Base-by-base conservation (phyloP, 2,797 vertebrate genomes). In the Pseudochirops cupreus region DNA sequence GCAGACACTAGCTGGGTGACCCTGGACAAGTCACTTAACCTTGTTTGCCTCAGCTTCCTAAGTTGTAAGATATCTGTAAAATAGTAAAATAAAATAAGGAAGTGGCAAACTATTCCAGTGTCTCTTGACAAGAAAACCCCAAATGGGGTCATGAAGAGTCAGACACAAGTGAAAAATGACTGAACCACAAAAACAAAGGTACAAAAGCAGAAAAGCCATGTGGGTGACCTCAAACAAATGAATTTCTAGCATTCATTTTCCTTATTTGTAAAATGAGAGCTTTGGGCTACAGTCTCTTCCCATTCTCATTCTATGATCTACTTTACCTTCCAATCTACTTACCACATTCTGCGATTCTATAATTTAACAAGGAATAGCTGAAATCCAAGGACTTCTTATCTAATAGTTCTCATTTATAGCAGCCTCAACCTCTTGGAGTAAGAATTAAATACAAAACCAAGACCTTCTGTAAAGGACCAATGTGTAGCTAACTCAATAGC, bases 321-420 rank as follows among this genome's bases (percentile, higher is more conserved):
- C 24, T 4, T 62, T 1, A 62, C 31, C 13, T 62, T 16, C 59
- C 5, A 67, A 54, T 52, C 28, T 5, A 31, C 1, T 5, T 82
- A 21, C 31, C 26, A 54, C 28, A 90, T 90, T 90, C 46, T 33
- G 26, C 31, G 26, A 52, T 53, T 90, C 53, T 53, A 1, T 31
- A 28, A 90, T 54, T 54, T 54, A 90, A 53, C 4, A 13, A 4
- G 24, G 46, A 90, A 29, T 50, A 29, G 12, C 11, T 54, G 24
- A 11, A 53, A 53, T 26, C 50, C 52, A 52, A 54, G 89, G 50
- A 31, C 10, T 54, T 46, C n/a, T 90, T 39, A 90, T 29, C 14
- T 54, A 52, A 5, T 54, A 54, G 89, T 54, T 12, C 52, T 67
- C 91, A 95, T 74, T 62, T 97, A 0, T 95, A 97, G 89, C 94